phyloP scores from a whole-genome alignment of 1,140 invertebrate species.

The Drosophila punjabiensis region DNA sequence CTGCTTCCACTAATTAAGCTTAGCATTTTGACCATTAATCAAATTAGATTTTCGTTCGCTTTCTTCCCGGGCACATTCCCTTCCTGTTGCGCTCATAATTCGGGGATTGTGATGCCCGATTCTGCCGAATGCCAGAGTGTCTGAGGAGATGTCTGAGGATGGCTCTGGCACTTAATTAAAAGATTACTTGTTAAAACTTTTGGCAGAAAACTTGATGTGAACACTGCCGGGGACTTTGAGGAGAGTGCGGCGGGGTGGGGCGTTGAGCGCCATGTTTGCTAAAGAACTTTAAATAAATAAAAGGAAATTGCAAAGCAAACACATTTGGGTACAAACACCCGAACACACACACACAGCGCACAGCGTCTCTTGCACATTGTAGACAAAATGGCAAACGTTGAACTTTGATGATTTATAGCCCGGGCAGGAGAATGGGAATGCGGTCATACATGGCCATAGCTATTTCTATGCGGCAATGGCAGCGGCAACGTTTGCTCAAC shows the following conservation, averaged over 20 bases:
- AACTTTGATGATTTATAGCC: constrained; percentile 77
- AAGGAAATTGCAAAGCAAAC: constrained; percentile 81
- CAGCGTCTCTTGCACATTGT: constrained; percentile 53
- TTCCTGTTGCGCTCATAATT: constrained; percentile 59
- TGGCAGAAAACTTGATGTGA: constrained; percentile 72
- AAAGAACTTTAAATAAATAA: constrained; percentile 80
- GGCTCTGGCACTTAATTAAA: constrained; percentile 76
- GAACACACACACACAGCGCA: constrained; percentile 24
- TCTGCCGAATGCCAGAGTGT: constrained; percentile 26
- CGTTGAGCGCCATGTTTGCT: constrained; percentile 61
- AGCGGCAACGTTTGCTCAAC: constrained; percentile 39
- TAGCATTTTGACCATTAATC: constrained; percentile 81
- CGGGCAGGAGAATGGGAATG: constrained; percentile 27
- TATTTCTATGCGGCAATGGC: constrained; percentile 8
- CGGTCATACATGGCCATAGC: neutral
- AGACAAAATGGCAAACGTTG: constrained; percentile 71
- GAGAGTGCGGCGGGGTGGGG: neutral
- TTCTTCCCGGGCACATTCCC: constrained; percentile 6
- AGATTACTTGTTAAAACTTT: constrained; percentile 81
- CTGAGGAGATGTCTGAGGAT: constrained; percentile 35
- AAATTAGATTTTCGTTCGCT: constrained; percentile 62
- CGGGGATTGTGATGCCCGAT: constrained; percentile 16
- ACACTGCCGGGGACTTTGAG: constrained; percentile 39
- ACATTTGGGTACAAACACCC: constrained; percentile 68
- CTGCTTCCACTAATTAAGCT: constrained; percentile 74